Base-by-base conservation (phyloP, 2,113 vertebrate species). In the Noturus placidus region DNA sequence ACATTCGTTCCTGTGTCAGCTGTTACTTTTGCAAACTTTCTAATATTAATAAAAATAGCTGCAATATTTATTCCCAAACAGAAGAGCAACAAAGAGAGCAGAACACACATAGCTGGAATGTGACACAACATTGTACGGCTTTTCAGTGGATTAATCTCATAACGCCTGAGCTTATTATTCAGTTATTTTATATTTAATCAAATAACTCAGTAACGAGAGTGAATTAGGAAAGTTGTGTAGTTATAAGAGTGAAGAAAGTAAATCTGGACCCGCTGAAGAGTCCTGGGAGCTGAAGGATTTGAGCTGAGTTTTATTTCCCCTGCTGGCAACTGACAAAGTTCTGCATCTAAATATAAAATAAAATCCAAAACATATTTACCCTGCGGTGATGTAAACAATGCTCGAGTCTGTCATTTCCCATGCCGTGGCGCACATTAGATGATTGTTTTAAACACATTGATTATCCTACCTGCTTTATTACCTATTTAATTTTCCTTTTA, bases 361-460 rank as follows among this genome's bases (percentile, higher is more conserved):
- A 22, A 57, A 80, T 35, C 13, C 52, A 22, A 56, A 52, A 54
- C 11, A 9, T 22, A 80, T 57, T 56, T 57, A 4, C 52, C n/a
- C n/a, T 57, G n/a, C 30, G 57, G 78, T 10, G 78, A 80, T 80
- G 50, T 80, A 56, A 80, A 22, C 52, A 80, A 80, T 52, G 19
- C 8, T 35, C 3, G 8, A 30, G 76, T 52, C 76, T n/a, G 25
- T 50, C 13, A 2, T 50, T 46, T 11, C 3, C 15, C 0, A 42
- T 79, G 27, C 50, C 9, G 19, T 33, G n/a, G n/a, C 17, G 56
- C n/a, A 54, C 22, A 30, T 11, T 27, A 78, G 8, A 46, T 74
- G 25, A 14, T 30, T 30, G 50, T 30, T 30, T 78, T 38, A n/a
- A 79, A 54, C 46, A 54, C 38, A 10, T 13, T 46, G 22, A 25